Evolutionary conservation across 1,140 invertebrate genomes (phyloP), one percentile per base, ranked within the genome.

Genomic region (Physella acuta): DNA sequence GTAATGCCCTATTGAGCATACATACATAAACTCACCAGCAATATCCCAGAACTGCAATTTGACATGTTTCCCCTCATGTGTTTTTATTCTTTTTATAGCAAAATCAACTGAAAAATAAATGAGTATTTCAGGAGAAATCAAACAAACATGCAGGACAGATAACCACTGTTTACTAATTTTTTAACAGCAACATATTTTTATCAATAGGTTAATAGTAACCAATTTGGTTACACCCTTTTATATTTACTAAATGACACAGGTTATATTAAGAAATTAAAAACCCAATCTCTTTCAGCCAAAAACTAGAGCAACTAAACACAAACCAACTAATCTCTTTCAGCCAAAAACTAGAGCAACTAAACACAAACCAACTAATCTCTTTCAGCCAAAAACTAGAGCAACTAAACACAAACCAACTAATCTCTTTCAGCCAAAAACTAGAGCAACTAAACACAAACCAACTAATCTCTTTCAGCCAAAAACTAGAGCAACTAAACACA

Each of bases 11-110:
- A 3, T 33, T 14, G 26, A 28, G 11, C 2, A n/a, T 28, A 30
- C 8, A 28, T 3, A 28, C 3, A 4, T 28, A 8, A 30, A 36
- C 36, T 30, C 28, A 64, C 62, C 62, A 30, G 62, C 62, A 64
- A 64, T 51, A n/a, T 64, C 62, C 62, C 62, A 64, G n/a, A 64
- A 24, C 28, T 64, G 62, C 52, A 64, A 30, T n/a, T 61, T 61
- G 16, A 61, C 24, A 3, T 0, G 34, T 24, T 61, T 8, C 17
- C 36, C 33, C 14, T 34, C 36, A 28, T 37, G 59, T 44, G 36
- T 24, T 3, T 36, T 11, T 4, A 61, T 14, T 26, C 16, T n/a
- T 39, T 61, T 61, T 36, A 17, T 34, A 4, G n/a, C 33, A 37
- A 2, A 60, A n/a, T 60, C 58, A 60, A 36, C 58, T 60, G 58